These are phyloP conservation scores for Manis pentadactyla DNA, from an alignment of 2,797 vertebrate genomes.

Conservation along the genomic window DNA sequence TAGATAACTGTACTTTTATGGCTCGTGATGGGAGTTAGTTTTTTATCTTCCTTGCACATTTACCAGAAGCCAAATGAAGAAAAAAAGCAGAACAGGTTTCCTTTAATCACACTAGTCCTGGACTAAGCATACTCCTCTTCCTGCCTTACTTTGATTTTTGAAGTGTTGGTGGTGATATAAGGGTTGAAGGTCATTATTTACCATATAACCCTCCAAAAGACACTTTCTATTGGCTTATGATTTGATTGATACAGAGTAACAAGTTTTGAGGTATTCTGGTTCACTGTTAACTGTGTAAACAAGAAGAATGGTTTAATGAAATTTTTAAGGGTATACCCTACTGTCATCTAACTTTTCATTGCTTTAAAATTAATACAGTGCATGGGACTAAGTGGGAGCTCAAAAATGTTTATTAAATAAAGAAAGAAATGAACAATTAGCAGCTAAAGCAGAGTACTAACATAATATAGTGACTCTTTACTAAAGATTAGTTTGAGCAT, in stretches of 20 bases:
- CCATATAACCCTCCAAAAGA: neutral
- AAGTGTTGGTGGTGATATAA: constrained; percentile 3
- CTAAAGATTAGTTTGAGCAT: neutral
- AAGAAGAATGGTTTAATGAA: neutral
- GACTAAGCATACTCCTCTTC: constrained; percentile 21
- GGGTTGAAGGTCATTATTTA: constrained; percentile 29
- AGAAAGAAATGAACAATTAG: neutral
- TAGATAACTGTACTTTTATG: neutral
- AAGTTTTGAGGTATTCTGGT: neutral
- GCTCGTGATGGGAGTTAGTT: neutral
- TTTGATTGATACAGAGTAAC: neutral
- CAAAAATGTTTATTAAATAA: neutral
- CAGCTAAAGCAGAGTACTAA: neutral
- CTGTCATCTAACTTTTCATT: neutral
- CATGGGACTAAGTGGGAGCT: neutral
- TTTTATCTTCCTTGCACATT: constrained; percentile 19
- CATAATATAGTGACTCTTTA: neutral
- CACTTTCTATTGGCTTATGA: neutral
- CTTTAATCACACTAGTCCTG: constrained; percentile 54
- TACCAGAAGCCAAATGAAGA: constrained; percentile 4
- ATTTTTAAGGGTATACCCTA: neutral
- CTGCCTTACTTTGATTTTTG: neutral
- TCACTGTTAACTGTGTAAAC: neutral
- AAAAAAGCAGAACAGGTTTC: constrained; percentile 35
- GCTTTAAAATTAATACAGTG: neutral